A percentile compares a stretch with the other conserved stretches of the same genome.
Conservation (phyloP, 2,888 invertebrate genomes). For the Druceiella hillmani region DNA sequence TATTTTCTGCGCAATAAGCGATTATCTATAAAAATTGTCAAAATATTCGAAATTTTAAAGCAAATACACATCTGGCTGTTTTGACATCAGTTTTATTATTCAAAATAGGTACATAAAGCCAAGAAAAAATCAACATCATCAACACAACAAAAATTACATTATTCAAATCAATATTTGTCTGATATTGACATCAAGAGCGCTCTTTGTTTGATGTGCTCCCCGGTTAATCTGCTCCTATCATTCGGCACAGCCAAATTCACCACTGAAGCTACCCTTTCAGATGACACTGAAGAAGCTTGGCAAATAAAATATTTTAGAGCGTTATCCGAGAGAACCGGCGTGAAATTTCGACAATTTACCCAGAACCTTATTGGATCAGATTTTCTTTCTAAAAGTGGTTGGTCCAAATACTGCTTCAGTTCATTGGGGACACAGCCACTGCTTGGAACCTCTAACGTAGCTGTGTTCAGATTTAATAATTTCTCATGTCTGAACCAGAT, state of each 20-base stretch:
- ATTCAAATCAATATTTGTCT: conserved; percentile 29
- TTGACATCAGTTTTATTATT: no score
- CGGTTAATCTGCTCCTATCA: conserved; percentile 26
- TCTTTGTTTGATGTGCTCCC: conserved; percentile 25
- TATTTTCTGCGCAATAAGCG: no score
- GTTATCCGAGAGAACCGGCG: conserved; percentile 27
- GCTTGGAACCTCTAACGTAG: no score
- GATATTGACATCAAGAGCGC: conserved; percentile 24
- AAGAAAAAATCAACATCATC: no score
- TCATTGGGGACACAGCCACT: conserved; percentile 20
- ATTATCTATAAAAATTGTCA: no score
- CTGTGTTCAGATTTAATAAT: no score
- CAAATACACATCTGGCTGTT: no score
- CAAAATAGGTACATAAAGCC: no score
- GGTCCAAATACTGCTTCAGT: conserved; percentile 27
- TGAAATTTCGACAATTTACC: conserved; percentile 21
- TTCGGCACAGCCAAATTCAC: conserved; percentile 25
- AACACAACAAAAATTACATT: no score
- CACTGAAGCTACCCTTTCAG: conserved; percentile 22
- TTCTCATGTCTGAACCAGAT: no score
- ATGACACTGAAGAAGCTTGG: conserved; percentile 22
- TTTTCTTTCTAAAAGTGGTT: conserved; percentile 18
- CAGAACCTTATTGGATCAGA: conserved; percentile 22
- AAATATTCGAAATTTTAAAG: no score
- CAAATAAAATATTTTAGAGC: conserved; percentile 25